phyloP scores from a whole-genome alignment of 2,888 invertebrate species.

The Onchidella celtica region DNA sequence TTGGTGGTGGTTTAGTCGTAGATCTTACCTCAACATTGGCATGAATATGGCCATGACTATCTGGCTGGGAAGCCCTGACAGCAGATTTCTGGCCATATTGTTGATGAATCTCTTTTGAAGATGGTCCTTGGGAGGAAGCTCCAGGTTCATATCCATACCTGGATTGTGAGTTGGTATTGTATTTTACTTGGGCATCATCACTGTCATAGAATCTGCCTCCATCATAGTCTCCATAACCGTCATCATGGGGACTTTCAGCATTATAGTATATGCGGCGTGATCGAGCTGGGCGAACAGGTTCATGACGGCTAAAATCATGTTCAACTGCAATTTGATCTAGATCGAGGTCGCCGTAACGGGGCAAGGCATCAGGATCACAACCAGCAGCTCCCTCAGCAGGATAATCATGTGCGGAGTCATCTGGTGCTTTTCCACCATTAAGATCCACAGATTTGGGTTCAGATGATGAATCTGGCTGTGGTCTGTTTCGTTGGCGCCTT shows the following conservation, averaged over 20 bases:
- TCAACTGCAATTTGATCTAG: neutral
- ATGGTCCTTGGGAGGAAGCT: neutral
- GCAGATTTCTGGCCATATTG: neutral
- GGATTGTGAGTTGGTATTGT: neutral
- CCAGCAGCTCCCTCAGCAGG: constrained; percentile 26
- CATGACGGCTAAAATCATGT: constrained; percentile 10
- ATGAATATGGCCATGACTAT: constrained; percentile 42
- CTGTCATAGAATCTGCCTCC: neutral
- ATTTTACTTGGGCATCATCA: neutral
- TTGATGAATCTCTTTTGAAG: neutral
- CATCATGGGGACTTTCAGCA: neutral
- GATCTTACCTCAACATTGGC: constrained; percentile 37
- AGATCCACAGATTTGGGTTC: neutral
- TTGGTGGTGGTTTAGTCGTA: neutral
- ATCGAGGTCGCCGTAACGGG: constrained; percentile 16
- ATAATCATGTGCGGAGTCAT: neutral
- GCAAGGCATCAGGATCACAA: constrained; percentile 8
- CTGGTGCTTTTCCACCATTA: neutral
- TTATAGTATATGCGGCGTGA: neutral
- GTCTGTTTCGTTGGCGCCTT: neutral
- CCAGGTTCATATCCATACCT: too few species aligned
- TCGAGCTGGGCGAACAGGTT: constrained; percentile 3
- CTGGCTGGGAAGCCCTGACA: constrained; percentile 4
- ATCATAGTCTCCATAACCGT: too few species aligned
- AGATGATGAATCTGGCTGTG: neutral